Conservation (phyloP, 2,797 vertebrate genomes). For the Tympanoctomys barrerae region DNA sequence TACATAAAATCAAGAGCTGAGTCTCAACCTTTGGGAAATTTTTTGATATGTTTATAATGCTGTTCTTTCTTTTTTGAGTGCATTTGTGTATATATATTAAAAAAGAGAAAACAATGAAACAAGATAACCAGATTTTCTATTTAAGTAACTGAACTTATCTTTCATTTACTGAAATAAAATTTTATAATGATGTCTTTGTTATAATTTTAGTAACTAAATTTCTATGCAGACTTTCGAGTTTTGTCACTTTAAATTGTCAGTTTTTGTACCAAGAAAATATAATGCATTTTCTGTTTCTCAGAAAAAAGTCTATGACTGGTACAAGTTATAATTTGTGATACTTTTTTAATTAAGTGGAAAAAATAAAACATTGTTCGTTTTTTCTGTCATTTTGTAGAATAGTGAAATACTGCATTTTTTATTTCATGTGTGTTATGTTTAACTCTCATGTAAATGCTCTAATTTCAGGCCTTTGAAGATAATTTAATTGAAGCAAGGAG, state of each 20-base stretch:
- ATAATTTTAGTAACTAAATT: constrained; percentile 28
- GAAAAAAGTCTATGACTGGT: constrained; percentile 5
- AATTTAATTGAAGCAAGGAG: constrained; percentile 85
- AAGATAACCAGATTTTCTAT: not conserved
- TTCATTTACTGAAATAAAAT: not conserved
- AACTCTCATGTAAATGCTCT: constrained; percentile 74
- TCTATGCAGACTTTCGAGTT: not conserved
- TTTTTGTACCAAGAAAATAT: not conserved
- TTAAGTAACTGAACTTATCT: constrained; percentile 27
- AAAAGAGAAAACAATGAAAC: constrained; percentile 23
- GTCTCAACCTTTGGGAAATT: not conserved
- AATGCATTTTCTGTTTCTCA: not conserved
- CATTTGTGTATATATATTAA: not conserved
- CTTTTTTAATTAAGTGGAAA: constrained; percentile 6
- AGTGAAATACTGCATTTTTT: not conserved
- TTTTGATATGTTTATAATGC: not conserved
- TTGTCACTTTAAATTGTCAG: constrained; percentile 52
- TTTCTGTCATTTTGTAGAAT: constrained; percentile 43
- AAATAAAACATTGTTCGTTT: not conserved
- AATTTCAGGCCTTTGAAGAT: constrained; percentile 87
- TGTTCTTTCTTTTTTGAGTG: not conserved
- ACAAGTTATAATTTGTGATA: not conserved
- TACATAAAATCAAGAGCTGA: constrained; percentile 7
- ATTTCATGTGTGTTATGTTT: constrained; percentile 51
- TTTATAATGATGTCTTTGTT: not conserved